phyloP scores from a whole-genome alignment of 92 coral and sea anemone genomes.

The Heteractis magnifica region DNA sequence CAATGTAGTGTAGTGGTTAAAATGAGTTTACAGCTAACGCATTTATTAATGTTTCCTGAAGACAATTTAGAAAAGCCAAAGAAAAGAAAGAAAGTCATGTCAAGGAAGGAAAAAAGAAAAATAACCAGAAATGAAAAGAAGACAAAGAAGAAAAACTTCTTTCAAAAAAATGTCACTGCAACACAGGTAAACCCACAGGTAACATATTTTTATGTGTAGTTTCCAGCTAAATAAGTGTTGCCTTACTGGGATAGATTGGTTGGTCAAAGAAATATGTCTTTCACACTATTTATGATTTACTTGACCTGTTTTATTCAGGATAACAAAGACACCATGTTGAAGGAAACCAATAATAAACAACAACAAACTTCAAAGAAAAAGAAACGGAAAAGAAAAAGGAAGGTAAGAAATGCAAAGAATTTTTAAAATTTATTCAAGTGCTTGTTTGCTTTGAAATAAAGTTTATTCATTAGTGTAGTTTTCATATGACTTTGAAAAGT shows the following conservation, averaged over 20 bases:
- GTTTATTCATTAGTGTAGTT: too few species aligned
- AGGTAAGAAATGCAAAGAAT: constrained; percentile 5
- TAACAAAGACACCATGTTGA: background rate
- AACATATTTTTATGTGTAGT: background rate
- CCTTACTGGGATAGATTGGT: too few species aligned
- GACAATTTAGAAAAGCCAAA: constrained; percentile 21
- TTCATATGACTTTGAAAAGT: too few species aligned
- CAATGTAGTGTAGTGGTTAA: too few species aligned
- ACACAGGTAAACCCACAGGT: background rate
- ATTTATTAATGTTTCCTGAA: background rate
- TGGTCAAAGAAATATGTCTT: too few species aligned
- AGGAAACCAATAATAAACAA: background rate
- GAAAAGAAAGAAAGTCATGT: constrained; percentile 26
- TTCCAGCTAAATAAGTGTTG: too few species aligned
- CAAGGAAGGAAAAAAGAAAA: constrained; percentile 50
- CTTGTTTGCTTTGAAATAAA: too few species aligned
- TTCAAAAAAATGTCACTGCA: constrained; percentile 6
- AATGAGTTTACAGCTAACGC: background rate
- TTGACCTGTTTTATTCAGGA: background rate
- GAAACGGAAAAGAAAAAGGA: constrained; percentile 24
- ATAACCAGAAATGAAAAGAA: constrained; percentile 48
- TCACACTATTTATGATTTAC: too few species aligned
- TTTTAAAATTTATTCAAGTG: background rate
- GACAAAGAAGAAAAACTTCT: constrained; percentile 49
- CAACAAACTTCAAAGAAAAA: constrained; percentile 8